Evolutionary conservation across 2,113 vertebrate species (phyloP).

Genomic region (Trematocara zebra): DNA sequence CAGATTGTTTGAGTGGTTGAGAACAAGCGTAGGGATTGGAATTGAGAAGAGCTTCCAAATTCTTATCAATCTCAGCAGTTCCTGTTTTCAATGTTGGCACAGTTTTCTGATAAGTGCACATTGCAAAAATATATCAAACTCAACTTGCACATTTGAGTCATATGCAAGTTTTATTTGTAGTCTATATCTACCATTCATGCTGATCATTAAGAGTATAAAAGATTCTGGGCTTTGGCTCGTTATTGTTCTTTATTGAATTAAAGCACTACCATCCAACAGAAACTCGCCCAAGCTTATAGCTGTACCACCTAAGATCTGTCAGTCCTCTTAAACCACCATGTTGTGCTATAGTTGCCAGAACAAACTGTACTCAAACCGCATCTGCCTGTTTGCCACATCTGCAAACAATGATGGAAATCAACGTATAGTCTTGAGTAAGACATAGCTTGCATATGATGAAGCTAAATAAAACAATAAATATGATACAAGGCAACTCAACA

Average conservation of each 20-base stretch:
- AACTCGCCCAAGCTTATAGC: conserved; percentile 31
- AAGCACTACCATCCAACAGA: conserved; percentile 18
- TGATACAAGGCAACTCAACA: background rate
- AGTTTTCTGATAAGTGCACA: background rate
- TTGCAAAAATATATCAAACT: background rate
- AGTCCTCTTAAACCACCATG: background rate
- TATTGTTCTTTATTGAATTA: conserved; percentile 42
- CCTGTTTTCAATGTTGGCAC: background rate
- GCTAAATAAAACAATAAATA: background rate
- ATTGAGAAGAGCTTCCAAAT: background rate
- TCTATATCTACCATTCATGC: background rate
- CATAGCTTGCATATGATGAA: background rate
- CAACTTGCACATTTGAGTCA: background rate
- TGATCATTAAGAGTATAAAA: background rate
- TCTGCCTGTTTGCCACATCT: background rate
- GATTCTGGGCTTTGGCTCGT: background rate
- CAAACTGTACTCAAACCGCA: background rate
- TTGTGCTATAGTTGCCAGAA: background rate
- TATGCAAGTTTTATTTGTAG: background rate
- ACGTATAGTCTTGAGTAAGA: background rate
- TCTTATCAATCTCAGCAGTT: background rate
- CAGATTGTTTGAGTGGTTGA: background rate
- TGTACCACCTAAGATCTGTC: background rate
- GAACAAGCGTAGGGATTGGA: background rate
- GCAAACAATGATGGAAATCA: background rate